A percentile compares a stretch with the other conserved stretches of the same genome.
Conservation (phyloP, 2,797 vertebrate species). For the Pangasius mekongensis region DNA sequence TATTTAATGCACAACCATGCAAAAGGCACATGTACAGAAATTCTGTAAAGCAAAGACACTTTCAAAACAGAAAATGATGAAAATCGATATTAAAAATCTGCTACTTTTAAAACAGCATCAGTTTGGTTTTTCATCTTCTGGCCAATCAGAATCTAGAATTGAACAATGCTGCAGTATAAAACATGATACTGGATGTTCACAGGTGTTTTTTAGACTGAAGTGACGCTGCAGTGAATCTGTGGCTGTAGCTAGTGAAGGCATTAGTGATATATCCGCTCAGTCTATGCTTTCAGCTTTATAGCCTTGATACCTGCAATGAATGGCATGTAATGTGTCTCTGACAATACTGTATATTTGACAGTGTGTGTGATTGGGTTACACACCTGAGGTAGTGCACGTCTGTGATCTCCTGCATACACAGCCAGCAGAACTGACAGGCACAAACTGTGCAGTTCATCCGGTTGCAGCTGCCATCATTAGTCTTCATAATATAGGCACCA, state of each 20-base stretch:
- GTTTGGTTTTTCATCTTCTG: background rate
- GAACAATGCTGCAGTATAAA: background rate
- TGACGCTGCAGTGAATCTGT: background rate
- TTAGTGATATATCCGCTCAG: background rate
- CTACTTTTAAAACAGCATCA: background rate
- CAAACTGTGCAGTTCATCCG: constrained; percentile 89
- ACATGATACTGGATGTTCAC: background rate
- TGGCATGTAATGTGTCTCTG: constrained; percentile 1
- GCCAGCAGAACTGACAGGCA: constrained; percentile 91
- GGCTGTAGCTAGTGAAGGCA: background rate
- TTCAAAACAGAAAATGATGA: background rate
- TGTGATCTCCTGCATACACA: constrained; percentile 89
- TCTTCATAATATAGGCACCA: constrained; percentile 89
- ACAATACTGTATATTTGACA: constrained; percentile 8
- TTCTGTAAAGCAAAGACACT: background rate
- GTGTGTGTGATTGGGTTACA: background rate
- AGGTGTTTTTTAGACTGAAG: background rate
- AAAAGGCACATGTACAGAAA: background rate
- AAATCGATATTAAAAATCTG: background rate
- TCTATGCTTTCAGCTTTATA: constrained; percentile 5
- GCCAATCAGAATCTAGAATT: background rate
- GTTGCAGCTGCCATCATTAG: constrained; percentile 89
- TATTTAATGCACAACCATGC: background rate
- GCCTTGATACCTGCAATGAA: background rate
- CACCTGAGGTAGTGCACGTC: constrained; percentile 91